Evolutionary conservation across 2,888 invertebrate genomes (phyloP), one percentile per base, ranked within the genome.

Genomic region (Agonopterix heracliana): DNA sequence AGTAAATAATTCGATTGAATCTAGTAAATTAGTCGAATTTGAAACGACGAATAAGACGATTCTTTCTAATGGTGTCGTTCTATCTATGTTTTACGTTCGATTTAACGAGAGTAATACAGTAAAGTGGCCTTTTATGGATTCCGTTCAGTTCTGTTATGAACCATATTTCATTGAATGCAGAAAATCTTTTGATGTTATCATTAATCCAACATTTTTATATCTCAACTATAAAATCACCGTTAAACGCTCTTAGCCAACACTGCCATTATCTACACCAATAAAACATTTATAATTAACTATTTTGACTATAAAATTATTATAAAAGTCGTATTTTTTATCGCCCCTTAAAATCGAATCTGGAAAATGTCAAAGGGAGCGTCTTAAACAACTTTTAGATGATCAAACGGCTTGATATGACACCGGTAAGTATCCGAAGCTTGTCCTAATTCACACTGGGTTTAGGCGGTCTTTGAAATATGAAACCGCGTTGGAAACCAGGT

Each of bases 361-460:
- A 57, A 52, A 63, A 63, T 62, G 60, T 65, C 60, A 60, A 54
- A 63, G 59, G 55, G 26, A 26, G 26, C 26, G 60, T 54, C 57
- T 63, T 55, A 9, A 26, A 26, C 26, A 26, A 26, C 5, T 26
- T 26, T 26, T 5, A 61, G 53, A 65, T 68, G 77, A 79, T 78
- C 76, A 79, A 76, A 79, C 60, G 60, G 54, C 53, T 58, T 63
- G 70, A 71, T 67, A 73, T 69, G 70, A 75, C 69, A 71, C 71
- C 61, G 54, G 44, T 44, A n/a, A 38, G 41, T 35, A 26, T 26
- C 26, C 26, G 45, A 63, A 58, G 52, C 61, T 57, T 54, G 54
- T 56, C 56, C 64, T 64, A 63, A 68, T 26, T 71, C 63, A 66
- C 66, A 63, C 62, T 56, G 59, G 57, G 54, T 52, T 53, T 47